Conservation (phyloP, 64 coral and sea anemone genomes). For the Dendronephthya gigantea region DNA sequence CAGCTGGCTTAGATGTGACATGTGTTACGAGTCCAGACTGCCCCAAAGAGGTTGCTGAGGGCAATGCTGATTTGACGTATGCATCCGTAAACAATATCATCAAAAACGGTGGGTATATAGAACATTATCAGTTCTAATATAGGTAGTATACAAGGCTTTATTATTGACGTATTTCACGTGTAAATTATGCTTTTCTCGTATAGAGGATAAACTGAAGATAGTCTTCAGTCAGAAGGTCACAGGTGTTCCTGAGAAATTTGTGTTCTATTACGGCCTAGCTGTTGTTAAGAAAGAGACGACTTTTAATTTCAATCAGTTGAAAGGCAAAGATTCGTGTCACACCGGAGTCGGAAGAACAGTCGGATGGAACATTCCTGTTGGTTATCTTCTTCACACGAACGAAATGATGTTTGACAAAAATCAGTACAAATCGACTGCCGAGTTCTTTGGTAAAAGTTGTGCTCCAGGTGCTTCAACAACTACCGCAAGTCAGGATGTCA, state of each 20-base stretch:
- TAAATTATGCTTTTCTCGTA: too few species aligned
- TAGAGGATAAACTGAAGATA: neutral
- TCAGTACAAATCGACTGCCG: neutral
- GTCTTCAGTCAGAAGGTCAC: neutral
- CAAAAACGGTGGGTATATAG: too few species aligned
- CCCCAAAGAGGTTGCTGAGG: too few species aligned
- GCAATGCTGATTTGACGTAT: too few species aligned
- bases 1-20: too few species aligned
- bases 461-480: neutral
- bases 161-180: too few species aligned
- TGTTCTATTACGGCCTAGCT: neutral
- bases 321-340: neutral
- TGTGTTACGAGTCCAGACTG: too few species aligned
- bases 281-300: neutral
- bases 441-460: conserved; percentile 4
- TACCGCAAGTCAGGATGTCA: neutral
- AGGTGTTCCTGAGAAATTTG: neutral
- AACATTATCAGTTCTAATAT: too few species aligned
- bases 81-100: too few species aligned
- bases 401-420: neutral
- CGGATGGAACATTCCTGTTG: neutral
- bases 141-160: too few species aligned
- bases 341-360: neutral
- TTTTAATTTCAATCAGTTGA: neutral
- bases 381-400: neutral